A percentile compares a stretch with the other conserved stretches of the same genome.
phyloP scores from a whole-genome alignment of 23 tunicate genomes.

The Styela plicata region DNA sequence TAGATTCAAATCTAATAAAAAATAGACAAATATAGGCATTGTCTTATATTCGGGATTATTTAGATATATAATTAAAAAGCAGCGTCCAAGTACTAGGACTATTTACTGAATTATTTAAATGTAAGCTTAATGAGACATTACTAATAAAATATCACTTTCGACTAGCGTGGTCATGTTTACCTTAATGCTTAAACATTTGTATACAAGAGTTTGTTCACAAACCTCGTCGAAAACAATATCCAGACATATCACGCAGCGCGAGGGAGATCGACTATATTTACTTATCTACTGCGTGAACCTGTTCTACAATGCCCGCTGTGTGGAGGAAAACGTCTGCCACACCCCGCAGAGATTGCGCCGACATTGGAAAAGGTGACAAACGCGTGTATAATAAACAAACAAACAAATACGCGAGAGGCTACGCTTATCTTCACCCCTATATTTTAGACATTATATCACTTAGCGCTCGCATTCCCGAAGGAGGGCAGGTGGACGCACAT shows the following conservation, averaged over 20 bases:
- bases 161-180: too few species aligned
- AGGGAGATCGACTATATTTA: background rate
- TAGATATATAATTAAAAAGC: too few species aligned
- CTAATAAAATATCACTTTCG: too few species aligned
- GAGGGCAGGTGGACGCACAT: conserved; percentile 21
- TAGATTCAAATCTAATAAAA: too few species aligned
- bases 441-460: background rate
- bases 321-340: background rate
- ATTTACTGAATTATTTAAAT: too few species aligned
- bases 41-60: too few species aligned
- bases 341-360: background rate
- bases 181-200: too few species aligned
- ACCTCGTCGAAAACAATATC: background rate
- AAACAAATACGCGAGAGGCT: background rate
- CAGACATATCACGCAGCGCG: background rate
- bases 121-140: too few species aligned
- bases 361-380: background rate
- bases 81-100: too few species aligned
- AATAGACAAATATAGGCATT: too few species aligned
- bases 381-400: background rate
- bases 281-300: background rate
- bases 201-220: background rate
- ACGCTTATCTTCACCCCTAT: background rate
- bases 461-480: conserved; percentile 16
- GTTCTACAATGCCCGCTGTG: background rate